Base-by-base conservation (phyloP, 2,113 vertebrate genomes). In the Phalacrocorax pelagicus region DNA sequence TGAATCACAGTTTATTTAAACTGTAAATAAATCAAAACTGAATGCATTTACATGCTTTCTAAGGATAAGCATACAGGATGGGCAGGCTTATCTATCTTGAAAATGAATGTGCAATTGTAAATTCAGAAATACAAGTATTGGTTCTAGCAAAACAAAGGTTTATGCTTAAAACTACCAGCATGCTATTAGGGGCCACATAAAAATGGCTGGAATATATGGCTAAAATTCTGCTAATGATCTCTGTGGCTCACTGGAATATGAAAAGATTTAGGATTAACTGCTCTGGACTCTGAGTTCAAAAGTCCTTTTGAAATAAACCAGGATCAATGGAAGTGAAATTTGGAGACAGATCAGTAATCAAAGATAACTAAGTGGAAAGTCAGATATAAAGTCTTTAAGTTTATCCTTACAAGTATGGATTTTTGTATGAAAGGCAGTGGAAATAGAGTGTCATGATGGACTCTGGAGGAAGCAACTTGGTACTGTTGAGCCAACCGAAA, bases 381-480 rank as follows among this genome's bases (percentile, higher is more conserved):
- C 52, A 61, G 30, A 57, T 54, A 52, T 44, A 49, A 65, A 82
- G 23, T n/a, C 69, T 81, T 55, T 36, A 61, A 5, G 40, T 57
- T 72, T 72, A 40, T 36, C 57, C 46, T 75, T 24, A 46, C 0
- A 1, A 65, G 12, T 44, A 26, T 0, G 0, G 19, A 21, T 12
- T 47, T 77, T 34, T 61, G 24, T 66, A 54, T 87, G 66, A 81
- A 78, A 71, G 10, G 67, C 29, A 84, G 18, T 30, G 55, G 71
- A 94, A 90, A 86, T 38, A 30, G 12, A 61, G 21, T 34, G 32
- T 55, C 44, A 42, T 6, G 36, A 52, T 29, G 44, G 69, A 63
- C 40, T 79, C 14, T 54, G 38, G 22, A 77, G 46, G 69, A 61
- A 79, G 46, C 77, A 89, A 29, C 30, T 65, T 62, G n/a, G 40